phyloP scores from a whole-genome alignment of 2,113 vertebrate species.

The Nothocercus julius region DNA sequence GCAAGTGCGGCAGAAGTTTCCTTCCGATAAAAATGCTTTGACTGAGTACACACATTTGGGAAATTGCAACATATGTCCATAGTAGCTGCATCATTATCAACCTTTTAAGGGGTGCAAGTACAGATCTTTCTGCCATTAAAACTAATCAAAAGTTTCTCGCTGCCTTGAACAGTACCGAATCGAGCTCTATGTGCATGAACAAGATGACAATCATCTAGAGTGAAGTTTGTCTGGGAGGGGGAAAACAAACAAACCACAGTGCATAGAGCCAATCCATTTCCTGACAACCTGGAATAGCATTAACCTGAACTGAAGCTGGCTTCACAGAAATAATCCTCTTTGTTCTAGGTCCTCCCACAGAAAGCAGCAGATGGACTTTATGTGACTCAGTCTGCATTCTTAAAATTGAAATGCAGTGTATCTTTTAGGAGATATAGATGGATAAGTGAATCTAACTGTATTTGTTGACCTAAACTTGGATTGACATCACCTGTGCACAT shows the following conservation, averaged over 20 bases:
- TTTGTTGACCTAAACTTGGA: background rate
- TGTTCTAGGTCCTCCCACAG: conserved; percentile 22
- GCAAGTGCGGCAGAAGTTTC: background rate
- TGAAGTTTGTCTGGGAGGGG: background rate
- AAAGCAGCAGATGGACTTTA: conserved; percentile 22
- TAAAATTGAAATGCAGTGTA: background rate
- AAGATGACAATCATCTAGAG: background rate
- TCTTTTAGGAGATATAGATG: background rate
- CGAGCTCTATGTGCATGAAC: background rate
- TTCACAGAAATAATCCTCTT: conserved; percentile 52
- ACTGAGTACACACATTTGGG: background rate
- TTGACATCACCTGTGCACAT: background rate
- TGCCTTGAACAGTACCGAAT: background rate
- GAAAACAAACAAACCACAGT: background rate
- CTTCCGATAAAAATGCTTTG: background rate
- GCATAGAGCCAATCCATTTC: background rate
- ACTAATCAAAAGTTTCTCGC: background rate
- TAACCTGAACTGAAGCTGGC: conserved; percentile 44
- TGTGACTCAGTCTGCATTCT: conserved; percentile 30
- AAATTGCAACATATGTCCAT: background rate
- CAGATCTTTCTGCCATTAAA: background rate
- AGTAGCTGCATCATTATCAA: background rate
- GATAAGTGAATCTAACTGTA: background rate
- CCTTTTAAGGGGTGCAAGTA: background rate
- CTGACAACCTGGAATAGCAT: conserved; percentile 28